Percentiles rank a stretch among this genome's conserved stretches.
Conservation (phyloP, 2,113 vertebrate species). For the Orthonyx spaldingii region DNA sequence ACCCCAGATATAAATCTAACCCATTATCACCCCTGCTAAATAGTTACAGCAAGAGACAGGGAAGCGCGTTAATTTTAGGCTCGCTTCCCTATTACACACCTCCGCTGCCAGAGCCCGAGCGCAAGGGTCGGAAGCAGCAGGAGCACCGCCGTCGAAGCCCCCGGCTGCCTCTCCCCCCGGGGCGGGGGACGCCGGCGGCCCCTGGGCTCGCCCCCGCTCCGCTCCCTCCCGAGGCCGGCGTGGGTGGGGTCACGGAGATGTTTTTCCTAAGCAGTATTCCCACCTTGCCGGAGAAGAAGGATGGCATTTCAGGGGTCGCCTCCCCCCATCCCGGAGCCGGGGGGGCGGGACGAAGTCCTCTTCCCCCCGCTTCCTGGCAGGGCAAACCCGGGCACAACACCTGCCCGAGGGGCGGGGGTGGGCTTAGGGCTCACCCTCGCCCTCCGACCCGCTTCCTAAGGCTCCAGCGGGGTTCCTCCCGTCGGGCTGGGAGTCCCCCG, state of each 20-base stretch:
- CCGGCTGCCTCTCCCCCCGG: background rate
- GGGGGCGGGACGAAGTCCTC: background rate
- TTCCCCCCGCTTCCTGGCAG: background rate
- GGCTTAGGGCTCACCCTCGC: background rate
- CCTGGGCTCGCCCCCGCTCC: background rate
- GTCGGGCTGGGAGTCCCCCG: no score
- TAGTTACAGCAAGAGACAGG: background rate
- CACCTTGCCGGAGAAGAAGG: background rate
- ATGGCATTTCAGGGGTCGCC: background rate
- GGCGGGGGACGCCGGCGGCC: no score
- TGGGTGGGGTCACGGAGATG: background rate
- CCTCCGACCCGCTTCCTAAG: no score
- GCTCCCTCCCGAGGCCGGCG: background rate
- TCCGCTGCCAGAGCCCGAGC: background rate
- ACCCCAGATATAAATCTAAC: background rate
- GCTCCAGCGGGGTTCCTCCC: background rate
- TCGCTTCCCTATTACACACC: background rate
- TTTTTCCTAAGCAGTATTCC: background rate
- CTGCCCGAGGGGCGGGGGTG: background rate
- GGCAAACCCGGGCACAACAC: background rate
- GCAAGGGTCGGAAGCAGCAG: no score
- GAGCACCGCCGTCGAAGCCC: rapidly evolving
- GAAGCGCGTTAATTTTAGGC: background rate
- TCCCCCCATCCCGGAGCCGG: rapidly evolving
- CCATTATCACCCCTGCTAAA: background rate